phyloP scores from a whole-genome alignment of 2,797 vertebrate species.

The Labroides dimidiatus region DNA sequence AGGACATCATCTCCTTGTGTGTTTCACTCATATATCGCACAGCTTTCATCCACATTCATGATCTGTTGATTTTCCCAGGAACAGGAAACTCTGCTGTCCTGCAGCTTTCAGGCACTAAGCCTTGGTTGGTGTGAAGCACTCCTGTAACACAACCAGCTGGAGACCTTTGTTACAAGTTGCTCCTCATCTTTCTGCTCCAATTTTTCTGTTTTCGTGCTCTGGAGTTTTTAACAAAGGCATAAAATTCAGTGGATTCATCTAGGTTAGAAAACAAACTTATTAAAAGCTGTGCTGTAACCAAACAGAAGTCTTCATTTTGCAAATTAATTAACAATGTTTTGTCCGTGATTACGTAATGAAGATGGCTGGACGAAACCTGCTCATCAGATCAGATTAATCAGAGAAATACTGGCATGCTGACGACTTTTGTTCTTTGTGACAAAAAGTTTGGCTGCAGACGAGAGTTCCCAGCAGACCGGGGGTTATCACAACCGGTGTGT shows the following conservation, averaged over 20 bases:
- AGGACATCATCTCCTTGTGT: neutral
- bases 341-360: slow-evolving; percentile 35
- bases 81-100: too few relatives aligned
- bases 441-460: slow-evolving; percentile 55
- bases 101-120: too few relatives aligned
- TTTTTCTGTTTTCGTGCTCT: neutral
- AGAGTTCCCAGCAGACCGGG: slow-evolving; percentile 52
- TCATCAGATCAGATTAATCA: slow-evolving; percentile 48
- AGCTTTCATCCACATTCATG: neutral
- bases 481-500: slow-evolving; percentile 38
- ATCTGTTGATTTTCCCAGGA: too few relatives aligned
- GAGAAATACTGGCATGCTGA: slow-evolving; percentile 32
- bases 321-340: slow-evolving; percentile 6
- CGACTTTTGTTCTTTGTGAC: slow-evolving; percentile 63
- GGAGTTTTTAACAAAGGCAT: neutral
- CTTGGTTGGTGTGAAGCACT: too few relatives aligned
- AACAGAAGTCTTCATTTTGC: neutral
- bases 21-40: neutral
- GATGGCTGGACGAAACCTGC: slow-evolving; percentile 55
- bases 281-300: neutral
- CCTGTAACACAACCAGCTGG: neutral
- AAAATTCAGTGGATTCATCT: neutral
- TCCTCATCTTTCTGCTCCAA: neutral
- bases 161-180: neutral
- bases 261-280: neutral